phyloP scores from a whole-genome alignment of 2,888 invertebrate genomes.

The Thera britannica region DNA sequence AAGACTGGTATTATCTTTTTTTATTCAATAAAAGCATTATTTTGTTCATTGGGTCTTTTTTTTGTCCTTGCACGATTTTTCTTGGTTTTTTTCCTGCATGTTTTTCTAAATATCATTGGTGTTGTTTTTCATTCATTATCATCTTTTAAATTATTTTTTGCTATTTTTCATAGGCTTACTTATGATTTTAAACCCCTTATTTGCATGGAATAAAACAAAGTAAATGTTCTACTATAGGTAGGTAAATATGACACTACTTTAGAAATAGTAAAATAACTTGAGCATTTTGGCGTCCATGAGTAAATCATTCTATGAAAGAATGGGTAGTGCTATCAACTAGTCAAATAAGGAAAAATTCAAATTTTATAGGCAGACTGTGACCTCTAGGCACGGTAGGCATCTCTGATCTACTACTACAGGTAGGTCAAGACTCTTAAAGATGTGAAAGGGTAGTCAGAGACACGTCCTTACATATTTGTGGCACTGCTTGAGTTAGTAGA shows the following conservation, averaged over 20 bases:
- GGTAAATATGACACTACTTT: background rate
- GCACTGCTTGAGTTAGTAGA: background rate
- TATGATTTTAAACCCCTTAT: background rate
- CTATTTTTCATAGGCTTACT: background rate
- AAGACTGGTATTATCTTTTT: conserved; percentile 66
- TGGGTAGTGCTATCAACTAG: background rate
- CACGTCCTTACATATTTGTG: background rate
- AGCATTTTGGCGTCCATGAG: background rate
- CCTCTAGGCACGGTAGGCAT: too few relatives aligned
- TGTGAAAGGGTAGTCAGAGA: background rate
- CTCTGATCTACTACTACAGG: too few relatives aligned
- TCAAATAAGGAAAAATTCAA: background rate
- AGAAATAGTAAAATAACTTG: background rate
- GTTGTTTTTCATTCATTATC: conserved; percentile 4
- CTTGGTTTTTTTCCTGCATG: conserved; percentile 29
- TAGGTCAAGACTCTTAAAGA: too few relatives aligned
- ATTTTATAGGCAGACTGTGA: background rate
- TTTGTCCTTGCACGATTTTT: conserved; percentile 56
- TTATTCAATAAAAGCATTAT: conserved; percentile 74
- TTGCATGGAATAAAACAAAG: background rate
- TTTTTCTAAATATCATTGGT: conserved; percentile 9
- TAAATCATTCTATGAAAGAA: background rate
- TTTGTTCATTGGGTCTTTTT: conserved; percentile 66
- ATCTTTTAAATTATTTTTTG: conserved; percentile 3
- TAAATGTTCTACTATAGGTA: background rate